Conservation (phyloP, 2,113 vertebrate genomes). For the Cebidichthys violaceus region DNA sequence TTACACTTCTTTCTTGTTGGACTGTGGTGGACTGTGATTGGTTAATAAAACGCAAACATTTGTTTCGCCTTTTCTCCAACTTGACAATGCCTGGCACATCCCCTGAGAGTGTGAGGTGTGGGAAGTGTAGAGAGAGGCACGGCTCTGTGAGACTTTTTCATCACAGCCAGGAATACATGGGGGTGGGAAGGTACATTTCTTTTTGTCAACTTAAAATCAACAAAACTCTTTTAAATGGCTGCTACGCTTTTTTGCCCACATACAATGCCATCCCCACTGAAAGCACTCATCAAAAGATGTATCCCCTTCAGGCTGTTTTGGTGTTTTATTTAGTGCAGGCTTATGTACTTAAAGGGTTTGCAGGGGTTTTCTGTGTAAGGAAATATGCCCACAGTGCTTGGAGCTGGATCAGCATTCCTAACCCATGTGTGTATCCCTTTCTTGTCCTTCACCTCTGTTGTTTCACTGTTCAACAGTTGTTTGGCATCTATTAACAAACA, state of each 20-base stretch:
- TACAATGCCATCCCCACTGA: conserved; percentile 44
- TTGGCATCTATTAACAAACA: conserved; percentile 78
- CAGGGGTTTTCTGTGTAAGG: conserved; percentile 60
- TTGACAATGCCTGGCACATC: conserved; percentile 66
- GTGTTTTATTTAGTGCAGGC: conserved; percentile 60
- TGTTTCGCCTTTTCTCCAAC: conserved; percentile 74
- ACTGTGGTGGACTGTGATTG: conserved; percentile 58
- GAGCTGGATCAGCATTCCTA: conserved; percentile 76
- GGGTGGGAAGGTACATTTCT: conserved; percentile 55
- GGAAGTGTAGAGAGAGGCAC: conserved; percentile 72
- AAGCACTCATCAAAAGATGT: conserved; percentile 52
- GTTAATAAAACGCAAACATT: conserved; percentile 71
- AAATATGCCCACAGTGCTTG: conserved; percentile 66
- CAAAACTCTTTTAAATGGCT: conserved; percentile 46
- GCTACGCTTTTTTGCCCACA: conserved; percentile 44
- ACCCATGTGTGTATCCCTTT: conserved; percentile 75
- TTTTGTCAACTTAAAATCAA: conserved; percentile 56
- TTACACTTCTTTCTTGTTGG: conserved; percentile 44
- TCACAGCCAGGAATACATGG: conserved; percentile 53
- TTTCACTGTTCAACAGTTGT: conserved; percentile 83
- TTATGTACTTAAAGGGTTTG: conserved; percentile 50
- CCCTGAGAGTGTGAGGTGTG: conserved; percentile 67
- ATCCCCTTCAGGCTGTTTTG: conserved; percentile 42
- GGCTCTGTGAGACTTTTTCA: conserved; percentile 62
- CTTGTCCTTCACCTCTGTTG: conserved; percentile 82